Conservation (phyloP, 1,140 invertebrate genomes). For the Ephestia elutella region DNA sequence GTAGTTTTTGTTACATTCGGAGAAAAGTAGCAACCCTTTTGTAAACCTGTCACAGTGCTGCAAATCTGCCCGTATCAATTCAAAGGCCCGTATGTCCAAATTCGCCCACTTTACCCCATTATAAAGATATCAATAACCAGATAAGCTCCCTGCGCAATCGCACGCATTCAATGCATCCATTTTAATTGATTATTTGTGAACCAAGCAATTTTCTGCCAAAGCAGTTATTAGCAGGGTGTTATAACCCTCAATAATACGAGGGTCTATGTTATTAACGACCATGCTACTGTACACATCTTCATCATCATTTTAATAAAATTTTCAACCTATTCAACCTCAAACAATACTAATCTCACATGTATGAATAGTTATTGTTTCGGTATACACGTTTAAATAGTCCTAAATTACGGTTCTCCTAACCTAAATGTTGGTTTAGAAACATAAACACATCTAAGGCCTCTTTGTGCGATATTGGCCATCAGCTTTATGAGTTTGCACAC, state of each 20-base stretch:
- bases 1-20: no score
- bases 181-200: conserved; percentile 69
- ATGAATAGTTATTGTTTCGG: not conserved
- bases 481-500: conserved; percentile 30
- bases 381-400: not conserved
- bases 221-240: conserved; percentile 25
- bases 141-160: conserved; percentile 49
- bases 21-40: conserved; percentile 5
- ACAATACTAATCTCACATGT: conserved; percentile 23
- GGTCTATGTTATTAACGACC: not conserved
- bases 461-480: conserved; percentile 24
- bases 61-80: conserved; percentile 62
- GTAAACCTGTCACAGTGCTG: conserved; percentile 44
- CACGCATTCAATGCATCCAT: conserved; percentile 41
- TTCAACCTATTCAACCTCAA: not conserved
- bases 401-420: conserved; percentile 37
- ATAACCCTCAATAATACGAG: conserved; percentile 10
- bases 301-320: not conserved
- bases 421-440: conserved; percentile 35
- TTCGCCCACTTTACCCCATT: conserved; percentile 62
- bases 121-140: conserved; percentile 69
- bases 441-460: conserved; percentile 33
- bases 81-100: conserved; percentile 56
- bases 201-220: conserved; percentile 53
- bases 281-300: not conserved